Evolutionary conservation across 2,888 invertebrate species (phyloP).

Genomic region (Phyllotreta striolata): DNA sequence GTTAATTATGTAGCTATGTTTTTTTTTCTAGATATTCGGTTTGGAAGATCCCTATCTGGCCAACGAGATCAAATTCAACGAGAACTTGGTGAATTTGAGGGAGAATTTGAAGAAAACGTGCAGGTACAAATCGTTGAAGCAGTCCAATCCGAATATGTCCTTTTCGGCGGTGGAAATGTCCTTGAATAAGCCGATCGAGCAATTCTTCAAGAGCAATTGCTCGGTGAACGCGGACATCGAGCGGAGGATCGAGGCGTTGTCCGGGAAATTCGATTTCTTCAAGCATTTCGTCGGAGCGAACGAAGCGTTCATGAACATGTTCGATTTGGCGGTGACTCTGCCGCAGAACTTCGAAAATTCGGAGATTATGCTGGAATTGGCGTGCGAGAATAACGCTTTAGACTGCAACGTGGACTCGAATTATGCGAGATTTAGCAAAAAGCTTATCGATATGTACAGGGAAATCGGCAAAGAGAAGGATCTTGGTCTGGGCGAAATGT

Average conservation of each 20-base stretch:
- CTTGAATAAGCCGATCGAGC: conserved; percentile 69
- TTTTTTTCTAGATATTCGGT: conserved; percentile 71
- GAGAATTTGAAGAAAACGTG: conserved; percentile 52
- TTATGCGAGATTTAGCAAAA: conserved; percentile 52
- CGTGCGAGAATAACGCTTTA: conserved; percentile 43
- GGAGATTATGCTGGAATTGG: conserved; percentile 49
- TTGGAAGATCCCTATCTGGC: conserved; percentile 71
- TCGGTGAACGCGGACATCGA: conserved; percentile 50
- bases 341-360: conserved; percentile 51
- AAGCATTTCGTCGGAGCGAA: conserved; percentile 55
- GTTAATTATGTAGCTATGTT: not conserved
- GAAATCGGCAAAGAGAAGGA: conserved; percentile 45
- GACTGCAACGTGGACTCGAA: conserved; percentile 42
- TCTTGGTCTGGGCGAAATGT: conserved; percentile 48
- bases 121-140: conserved; percentile 55
- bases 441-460: conserved; percentile 47
- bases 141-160: conserved; percentile 50
- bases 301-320: conserved; percentile 58
- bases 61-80: conserved; percentile 74
- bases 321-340: conserved; percentile 55
- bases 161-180: conserved; percentile 67
- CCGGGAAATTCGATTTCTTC: conserved; percentile 44
- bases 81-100: conserved; percentile 66
- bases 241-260: conserved; percentile 40
- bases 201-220: conserved; percentile 61